Percentiles rank a stretch among this genome's conserved stretches.
These are phyloP conservation scores for Strix occidentalis DNA, from an alignment of 2,797 vertebrate species.

Conservation along the genomic window DNA sequence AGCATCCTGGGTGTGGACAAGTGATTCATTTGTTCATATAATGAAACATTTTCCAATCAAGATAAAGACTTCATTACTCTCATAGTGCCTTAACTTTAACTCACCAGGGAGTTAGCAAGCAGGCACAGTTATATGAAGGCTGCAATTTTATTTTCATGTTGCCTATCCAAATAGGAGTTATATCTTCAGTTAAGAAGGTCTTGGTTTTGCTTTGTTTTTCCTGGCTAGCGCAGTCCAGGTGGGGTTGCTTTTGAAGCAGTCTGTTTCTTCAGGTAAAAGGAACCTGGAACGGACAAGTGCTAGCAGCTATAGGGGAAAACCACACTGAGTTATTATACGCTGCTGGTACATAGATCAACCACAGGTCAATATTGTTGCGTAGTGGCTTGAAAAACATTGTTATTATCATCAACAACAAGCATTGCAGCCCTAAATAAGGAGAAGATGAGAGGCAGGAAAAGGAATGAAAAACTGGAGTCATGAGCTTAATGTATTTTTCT, in stretches of 20 bases:
- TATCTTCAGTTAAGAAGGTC: constrained; percentile 39
- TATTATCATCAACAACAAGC: neutral
- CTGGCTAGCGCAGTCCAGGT: neutral
- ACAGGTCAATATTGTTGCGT: constrained; percentile 24
- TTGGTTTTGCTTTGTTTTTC: neutral
- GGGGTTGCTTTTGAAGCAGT: constrained; percentile 45
- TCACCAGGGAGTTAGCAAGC: neutral
- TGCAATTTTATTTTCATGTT: constrained; percentile 54
- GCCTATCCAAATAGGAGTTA: constrained; percentile 21
- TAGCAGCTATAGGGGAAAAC: constrained; percentile 9
- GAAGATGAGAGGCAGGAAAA: neutral
- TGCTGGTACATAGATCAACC: constrained; percentile 18
- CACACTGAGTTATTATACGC: neutral
- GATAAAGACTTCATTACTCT: constrained; percentile 51
- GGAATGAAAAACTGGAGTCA: neutral
- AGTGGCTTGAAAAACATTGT: neutral
- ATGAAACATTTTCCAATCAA: constrained; percentile 66
- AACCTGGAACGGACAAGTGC: neutral
- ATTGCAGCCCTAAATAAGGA: neutral
- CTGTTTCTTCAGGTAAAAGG: constrained; percentile 21
- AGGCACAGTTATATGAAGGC: constrained; percentile 4
- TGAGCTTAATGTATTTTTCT: neutral
- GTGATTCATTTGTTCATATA: constrained; percentile 70
- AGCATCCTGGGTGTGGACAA: constrained; percentile 64
- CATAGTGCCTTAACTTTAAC: constrained; percentile 3